Base-by-base conservation (phyloP, 2,888 invertebrate species). In the Morpho helenor region DNA sequence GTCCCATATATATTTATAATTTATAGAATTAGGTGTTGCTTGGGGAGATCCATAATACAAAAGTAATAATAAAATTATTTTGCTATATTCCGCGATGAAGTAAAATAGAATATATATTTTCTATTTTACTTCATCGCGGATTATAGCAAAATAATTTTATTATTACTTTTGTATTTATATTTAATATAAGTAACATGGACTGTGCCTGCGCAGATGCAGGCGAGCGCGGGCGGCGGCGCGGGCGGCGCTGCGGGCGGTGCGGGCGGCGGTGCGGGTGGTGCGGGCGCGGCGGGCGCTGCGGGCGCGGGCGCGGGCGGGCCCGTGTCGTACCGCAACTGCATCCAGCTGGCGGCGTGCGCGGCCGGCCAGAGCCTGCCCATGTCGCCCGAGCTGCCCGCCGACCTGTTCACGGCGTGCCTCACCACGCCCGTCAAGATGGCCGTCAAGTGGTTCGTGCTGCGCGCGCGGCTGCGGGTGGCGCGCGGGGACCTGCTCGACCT, bases 361-460 rank as follows among this genome's bases (percentile, higher is more conserved):
- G 94, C 95, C n/a, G 96, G 95, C 72, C 98, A 99, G 90, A 93
- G 95, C 67, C 92, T 99, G 73, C 99, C 99, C 10, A 98, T 98
- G 97, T 96, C 97, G 91, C 96, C 99, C 0, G 97, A 98, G 84
- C 91, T 99, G 75, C 99, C 99, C 5, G 99, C 99, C 2, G 99
- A 95, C 88, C 92, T 99, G 72, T 99, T 99, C 91, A 99, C 99
- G 40, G 94, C 98, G 9, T 99, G 99, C 88, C 93, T 99, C 72
- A 99, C 99, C 56, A 99, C 99, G 57, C 99, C 99, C 48, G 98
- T 99, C 72, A 97, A 97, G 91, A 97, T 97, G 76, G 98, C 98
- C 62, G 92, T 99, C 66, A 93, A 96, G 80, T 99, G 98, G 98
- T 98, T 96, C 91, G 96, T 97, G 63, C 93, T 97, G 90, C 95